Evolutionary conservation across 2,797 vertebrate genomes (phyloP).

Genomic region (Pseudochromis fuscus): DNA sequence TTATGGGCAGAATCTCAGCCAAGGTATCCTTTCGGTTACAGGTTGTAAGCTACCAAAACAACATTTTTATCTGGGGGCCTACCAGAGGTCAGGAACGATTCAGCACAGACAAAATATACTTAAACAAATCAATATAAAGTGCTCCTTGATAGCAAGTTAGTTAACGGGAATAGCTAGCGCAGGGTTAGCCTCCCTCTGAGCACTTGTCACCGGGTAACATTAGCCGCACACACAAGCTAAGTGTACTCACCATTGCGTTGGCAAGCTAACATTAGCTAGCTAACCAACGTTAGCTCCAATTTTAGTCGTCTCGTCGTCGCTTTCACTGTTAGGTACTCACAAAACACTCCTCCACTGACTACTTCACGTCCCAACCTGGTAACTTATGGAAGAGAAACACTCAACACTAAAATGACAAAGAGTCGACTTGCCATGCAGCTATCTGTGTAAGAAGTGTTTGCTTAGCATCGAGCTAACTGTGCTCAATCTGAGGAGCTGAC

Average conservation of each 20-base stretch:
- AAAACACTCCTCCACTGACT: slow-evolving; percentile 12
- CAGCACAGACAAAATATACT: not conserved
- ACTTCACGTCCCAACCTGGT: not conserved
- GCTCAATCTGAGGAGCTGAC: slow-evolving; percentile 63
- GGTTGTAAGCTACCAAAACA: slow-evolving; percentile 51
- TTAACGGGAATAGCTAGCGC: slow-evolving; percentile 31
- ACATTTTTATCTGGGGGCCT: slow-evolving; percentile 26
- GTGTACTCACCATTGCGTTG: slow-evolving; percentile 75
- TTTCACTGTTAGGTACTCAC: not conserved
- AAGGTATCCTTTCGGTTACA: slow-evolving; percentile 49
- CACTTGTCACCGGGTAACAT: slow-evolving; percentile 50
- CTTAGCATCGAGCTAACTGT: slow-evolving; percentile 62
- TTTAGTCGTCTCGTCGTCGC: slow-evolving; percentile 41
- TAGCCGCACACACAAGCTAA: slow-evolving; percentile 54
- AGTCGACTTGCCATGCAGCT: not conserved
- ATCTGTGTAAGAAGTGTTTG: slow-evolving; percentile 5
- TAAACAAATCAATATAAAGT: not conserved
- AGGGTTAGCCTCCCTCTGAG: slow-evolving; percentile 56
- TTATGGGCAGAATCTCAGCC: slow-evolving; percentile 47
- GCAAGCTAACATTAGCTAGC: slow-evolving; percentile 76
- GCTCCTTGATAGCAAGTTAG: not conserved
- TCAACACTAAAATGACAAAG: not conserved
- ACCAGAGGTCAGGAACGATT: not conserved
- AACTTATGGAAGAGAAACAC: not conserved
- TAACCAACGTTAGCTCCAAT: slow-evolving; percentile 74